A percentile compares a stretch with the other conserved stretches of the same genome.
Conservation (phyloP, 2,797 vertebrate genomes). For the Delichon dasypus region DNA sequence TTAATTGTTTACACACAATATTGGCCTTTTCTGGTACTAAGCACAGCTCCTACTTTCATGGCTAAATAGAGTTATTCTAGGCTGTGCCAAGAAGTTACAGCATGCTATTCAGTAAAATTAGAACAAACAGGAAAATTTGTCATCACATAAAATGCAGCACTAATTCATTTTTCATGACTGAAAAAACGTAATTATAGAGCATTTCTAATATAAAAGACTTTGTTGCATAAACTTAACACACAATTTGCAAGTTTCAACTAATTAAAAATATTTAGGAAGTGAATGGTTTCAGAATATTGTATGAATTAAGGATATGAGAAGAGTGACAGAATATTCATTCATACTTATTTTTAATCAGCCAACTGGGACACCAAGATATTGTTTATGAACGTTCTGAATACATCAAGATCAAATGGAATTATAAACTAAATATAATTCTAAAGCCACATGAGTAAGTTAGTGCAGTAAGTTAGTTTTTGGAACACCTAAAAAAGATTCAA, state of each 20-base stretch:
- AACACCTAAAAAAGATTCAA: not conserved
- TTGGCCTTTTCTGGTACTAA: slow-evolving; percentile 25
- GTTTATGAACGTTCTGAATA: not conserved
- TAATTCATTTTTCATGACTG: slow-evolving; percentile 76
- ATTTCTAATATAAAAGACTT: slow-evolving; percentile 73
- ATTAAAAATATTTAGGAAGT: slow-evolving; percentile 65
- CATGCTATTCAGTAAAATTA: slow-evolving; percentile 72
- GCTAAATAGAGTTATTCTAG: slow-evolving; percentile 65
- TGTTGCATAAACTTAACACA: slow-evolving; percentile 63
- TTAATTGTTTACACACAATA: slow-evolving; percentile 50
- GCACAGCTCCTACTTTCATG: slow-evolving; percentile 44
- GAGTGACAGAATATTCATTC: slow-evolving; percentile 38
- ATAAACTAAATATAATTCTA: not conserved
- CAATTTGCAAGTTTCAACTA: slow-evolving; percentile 70
- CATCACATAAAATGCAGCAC: slow-evolving; percentile 70
- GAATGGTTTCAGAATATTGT: slow-evolving; percentile 59
- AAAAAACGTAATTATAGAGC: slow-evolving; percentile 74
- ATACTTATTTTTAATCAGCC: slow-evolving; percentile 42
- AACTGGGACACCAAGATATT: not conserved
- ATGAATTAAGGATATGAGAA: slow-evolving; percentile 56
- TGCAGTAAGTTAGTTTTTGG: not conserved
- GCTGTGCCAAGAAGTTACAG: slow-evolving; percentile 64
- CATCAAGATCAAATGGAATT: not conserved
- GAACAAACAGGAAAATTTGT: slow-evolving; percentile 75
- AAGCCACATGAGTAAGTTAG: not conserved